phyloP scores from a whole-genome alignment of 2,888 invertebrate species.

The Stenurella melanura region DNA sequence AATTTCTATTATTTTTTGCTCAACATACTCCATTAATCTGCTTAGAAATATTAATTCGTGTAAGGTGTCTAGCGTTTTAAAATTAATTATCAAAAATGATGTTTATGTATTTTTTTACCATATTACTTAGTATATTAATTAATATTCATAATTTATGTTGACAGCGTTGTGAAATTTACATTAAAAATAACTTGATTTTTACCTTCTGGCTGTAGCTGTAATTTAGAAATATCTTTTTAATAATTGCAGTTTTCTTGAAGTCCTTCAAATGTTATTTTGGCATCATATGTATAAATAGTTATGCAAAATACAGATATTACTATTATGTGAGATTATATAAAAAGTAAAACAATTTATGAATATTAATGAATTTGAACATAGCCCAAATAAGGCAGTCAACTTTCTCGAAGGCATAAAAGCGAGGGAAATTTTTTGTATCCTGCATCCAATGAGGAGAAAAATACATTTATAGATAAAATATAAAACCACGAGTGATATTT shows the following conservation, averaged over 20 bases:
- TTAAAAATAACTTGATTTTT: constrained; percentile 10
- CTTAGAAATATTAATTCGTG: constrained; percentile 10
- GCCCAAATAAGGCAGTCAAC: too few relatives aligned
- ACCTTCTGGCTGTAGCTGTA: background rate
- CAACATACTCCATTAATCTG: background rate
- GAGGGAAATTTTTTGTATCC: too few relatives aligned
- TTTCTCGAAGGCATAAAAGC: too few relatives aligned
- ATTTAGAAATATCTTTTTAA: constrained; percentile 9
- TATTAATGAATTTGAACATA: background rate
- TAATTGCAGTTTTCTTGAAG: constrained; percentile 1
- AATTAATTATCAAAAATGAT: constrained; percentile 16
- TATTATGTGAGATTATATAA: background rate
- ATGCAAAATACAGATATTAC: background rate
- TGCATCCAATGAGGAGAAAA: too few relatives aligned
- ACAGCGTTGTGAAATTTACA: constrained; percentile 16
- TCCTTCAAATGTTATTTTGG: constrained; percentile 1
- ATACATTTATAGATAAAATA: too few relatives aligned
- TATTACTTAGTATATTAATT: constrained; percentile 22
- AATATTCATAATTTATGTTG: constrained; percentile 16
- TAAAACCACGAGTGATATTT: too few relatives aligned
- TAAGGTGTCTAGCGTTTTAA: constrained; percentile 1
- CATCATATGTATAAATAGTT: constrained; percentile 4
- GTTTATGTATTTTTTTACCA: constrained; percentile 19
- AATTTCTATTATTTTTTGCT: background rate
- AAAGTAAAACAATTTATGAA: background rate